Conservation (phyloP, 2,113 vertebrate species). For the Meriones unguiculatus region DNA sequence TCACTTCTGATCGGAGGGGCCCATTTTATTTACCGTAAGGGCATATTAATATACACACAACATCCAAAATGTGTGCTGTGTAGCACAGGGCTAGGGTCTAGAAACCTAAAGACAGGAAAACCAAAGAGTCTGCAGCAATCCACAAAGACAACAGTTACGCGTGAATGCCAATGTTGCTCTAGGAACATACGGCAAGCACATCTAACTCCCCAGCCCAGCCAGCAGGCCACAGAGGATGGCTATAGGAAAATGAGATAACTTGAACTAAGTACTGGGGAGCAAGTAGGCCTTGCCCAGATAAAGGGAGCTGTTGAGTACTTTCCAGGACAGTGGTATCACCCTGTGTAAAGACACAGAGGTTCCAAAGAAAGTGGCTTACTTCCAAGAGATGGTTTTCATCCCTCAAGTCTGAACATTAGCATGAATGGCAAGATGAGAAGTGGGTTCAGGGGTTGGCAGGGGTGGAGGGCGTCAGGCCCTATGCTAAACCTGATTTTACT, state of each 20-base stretch:
- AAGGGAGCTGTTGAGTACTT: not conserved
- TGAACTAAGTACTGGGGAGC: not conserved
- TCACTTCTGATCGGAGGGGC: not conserved
- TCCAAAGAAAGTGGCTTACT: not conserved
- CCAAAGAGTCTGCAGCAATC: not conserved
- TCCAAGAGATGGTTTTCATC: not conserved
- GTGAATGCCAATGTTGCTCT: not conserved
- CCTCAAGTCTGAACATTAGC: not conserved
- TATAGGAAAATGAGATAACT: not conserved
- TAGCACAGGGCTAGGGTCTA: not conserved
- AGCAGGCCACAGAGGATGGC: too few species aligned
- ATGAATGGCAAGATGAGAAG: not conserved
- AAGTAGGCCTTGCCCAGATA: not conserved
- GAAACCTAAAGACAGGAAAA: not conserved
- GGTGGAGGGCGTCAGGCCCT: fast-evolving
- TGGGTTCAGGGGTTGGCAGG: not conserved
- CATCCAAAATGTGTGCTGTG: not conserved
- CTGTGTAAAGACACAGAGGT: not conserved
- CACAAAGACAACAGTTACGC: not conserved
- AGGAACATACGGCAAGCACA: not conserved
- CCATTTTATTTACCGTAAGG: not conserved
- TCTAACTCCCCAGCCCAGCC: not conserved
- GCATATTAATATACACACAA: not conserved
- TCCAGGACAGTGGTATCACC: not conserved
- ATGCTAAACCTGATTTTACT: not conserved